Evolutionary conservation across 1,140 invertebrate species (phyloP), one percentile per base, ranked within the genome.

Genomic region (Trachymyrmex septentrionalis): DNA sequence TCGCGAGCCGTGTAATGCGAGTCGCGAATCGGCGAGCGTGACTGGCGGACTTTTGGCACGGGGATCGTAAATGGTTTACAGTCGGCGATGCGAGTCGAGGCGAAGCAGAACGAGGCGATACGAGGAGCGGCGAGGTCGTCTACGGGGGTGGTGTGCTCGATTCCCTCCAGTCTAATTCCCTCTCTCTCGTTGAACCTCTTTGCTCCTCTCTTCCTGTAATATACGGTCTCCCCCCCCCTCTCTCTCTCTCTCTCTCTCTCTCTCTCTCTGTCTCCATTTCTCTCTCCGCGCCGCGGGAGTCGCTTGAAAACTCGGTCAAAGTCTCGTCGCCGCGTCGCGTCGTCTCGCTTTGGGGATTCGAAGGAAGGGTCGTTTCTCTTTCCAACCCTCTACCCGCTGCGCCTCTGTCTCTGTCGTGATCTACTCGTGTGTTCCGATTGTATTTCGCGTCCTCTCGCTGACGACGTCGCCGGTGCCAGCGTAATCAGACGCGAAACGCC

Each of bases 51-150:
- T 91, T 92, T 90, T 90, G 91, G 91, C 90, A 90, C 87, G 72
- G 85, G 85, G 77, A 90, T 87, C 87, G 87, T 92, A 93, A 93
- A 90, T 92, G 93, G 92, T 93, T 92, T 93, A 92, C 90, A 86
- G 86, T 66, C 71, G 86, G 77, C 76, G 85, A 90, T 71, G 81
- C 86, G 89, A 90, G 89, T 85, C 86, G 85, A 87, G 78, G 81
- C 81, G 88, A 90, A 86, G 90, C 91, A 91, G 91, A 89, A 89
- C 88, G 88, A 91, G 85, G 91, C 92, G 91, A 92, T 92, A 89
- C 88, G 92, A 90, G 61, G 44, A 53, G 38, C 61, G 66, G 57
- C 75, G 86, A 90, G 92, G 91, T 92, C 92, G 92, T 90, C 93
- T 87, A 57, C 55, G 76, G 73, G 85, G 73, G 71, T 57, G 73